Percentiles rank a stretch among this genome's conserved stretches.
These are phyloP conservation scores for Orthosia gothica DNA, from an alignment of 2,888 invertebrate genomes.

Conservation along the genomic window DNA sequence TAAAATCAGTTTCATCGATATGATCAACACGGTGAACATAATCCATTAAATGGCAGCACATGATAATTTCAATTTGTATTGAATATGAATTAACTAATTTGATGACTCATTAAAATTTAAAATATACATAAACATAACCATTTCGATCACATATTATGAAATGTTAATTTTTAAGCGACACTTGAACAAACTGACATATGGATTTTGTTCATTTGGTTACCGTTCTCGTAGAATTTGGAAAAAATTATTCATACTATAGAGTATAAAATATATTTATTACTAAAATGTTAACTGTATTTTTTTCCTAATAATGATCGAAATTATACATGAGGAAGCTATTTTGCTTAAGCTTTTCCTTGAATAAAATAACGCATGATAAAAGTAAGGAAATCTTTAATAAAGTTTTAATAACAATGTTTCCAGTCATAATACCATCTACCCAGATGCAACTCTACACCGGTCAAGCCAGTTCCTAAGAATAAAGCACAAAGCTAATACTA, in stretches of 20 bases:
- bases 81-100: conserved; percentile 24
- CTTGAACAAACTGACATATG: neutral
- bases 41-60: conserved; percentile 11
- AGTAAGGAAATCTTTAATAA: neutral
- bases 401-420: neutral
- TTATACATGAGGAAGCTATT: neutral
- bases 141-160: neutral
- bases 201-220: neutral
- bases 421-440: neutral
- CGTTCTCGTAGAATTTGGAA: neutral
- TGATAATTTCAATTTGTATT: conserved; percentile 2
- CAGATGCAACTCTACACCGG: conserved; percentile 33
- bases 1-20: neutral
- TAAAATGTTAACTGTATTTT: neutral
- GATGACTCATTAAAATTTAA: conserved; percentile 28
- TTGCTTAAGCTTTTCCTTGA: neutral
- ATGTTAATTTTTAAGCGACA: neutral
- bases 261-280: neutral
- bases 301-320: too few species aligned
- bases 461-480: conserved; percentile 54
- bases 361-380: neutral
- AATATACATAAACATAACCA: neutral
- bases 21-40: neutral
- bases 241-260: too few species aligned
- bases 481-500: conserved; percentile 27